Conservation (phyloP, 2,113 vertebrate genomes). For the Butorides virescens region DNA sequence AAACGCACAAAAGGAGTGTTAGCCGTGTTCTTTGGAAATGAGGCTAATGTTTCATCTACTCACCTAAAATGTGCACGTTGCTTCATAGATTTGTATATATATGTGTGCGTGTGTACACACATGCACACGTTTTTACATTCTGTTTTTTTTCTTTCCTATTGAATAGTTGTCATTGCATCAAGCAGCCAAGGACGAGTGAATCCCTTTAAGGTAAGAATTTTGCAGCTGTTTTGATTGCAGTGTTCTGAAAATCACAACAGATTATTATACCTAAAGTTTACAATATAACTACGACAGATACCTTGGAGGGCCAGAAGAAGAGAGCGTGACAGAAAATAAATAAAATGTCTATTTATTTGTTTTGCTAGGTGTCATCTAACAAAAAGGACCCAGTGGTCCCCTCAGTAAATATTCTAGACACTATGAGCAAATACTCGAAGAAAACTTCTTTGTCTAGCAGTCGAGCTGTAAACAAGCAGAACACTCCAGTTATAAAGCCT, state of each 20-base stretch:
- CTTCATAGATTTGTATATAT: neutral
- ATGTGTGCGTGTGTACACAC: too few species aligned
- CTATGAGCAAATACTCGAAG: conserved; percentile 80
- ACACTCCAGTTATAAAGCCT: conserved; percentile 85
- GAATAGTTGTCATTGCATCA: conserved; percentile 54
- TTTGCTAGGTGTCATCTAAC: conserved; percentile 76
- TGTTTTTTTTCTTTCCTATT: conserved; percentile 13
- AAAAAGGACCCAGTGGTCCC: conserved; percentile 75
- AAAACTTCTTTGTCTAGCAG: conserved; percentile 62
- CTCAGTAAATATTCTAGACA: conserved; percentile 84
- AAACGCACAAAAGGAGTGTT: neutral
- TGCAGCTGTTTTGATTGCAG: neutral
- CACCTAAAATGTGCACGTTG: neutral
- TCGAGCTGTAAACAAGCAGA: conserved; percentile 70
- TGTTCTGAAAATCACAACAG: neutral
- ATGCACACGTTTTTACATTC: neutral
- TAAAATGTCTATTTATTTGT: conserved; percentile 2
- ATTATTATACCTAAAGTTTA: neutral
- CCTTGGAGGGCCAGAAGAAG: neutral
- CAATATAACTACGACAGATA: neutral
- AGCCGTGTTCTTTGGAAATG: neutral
- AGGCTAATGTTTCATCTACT: neutral
- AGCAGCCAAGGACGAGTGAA: conserved; percentile 84
- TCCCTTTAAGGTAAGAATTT: conserved; percentile 91
- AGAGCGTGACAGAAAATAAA: neutral